A percentile compares a stretch with the other conserved stretches of the same genome.
phyloP scores from a whole-genome alignment of 2,888 invertebrate genomes.

The Eupelmus urozonus region DNA sequence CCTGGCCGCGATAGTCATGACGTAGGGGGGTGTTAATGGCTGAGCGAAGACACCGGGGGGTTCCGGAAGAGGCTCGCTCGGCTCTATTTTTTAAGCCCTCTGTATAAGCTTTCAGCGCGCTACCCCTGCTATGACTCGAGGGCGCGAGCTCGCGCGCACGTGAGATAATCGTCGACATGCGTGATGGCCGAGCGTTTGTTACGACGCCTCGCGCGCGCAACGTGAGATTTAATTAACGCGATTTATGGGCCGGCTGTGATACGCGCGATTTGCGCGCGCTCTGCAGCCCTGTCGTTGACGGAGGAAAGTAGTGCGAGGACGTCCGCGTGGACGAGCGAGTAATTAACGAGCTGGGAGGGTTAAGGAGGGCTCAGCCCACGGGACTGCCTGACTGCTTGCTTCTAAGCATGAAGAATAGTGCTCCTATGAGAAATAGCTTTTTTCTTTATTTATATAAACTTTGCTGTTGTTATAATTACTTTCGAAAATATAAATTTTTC shows the following conservation, averaged over 20 bases:
- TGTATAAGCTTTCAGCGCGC: background rate
- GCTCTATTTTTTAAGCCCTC: no score
- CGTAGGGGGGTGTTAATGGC: constrained; percentile 65
- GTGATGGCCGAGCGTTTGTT: constrained; percentile 73
- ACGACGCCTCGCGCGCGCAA: constrained; percentile 40
- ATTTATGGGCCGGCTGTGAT: constrained; percentile 65
- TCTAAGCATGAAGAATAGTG: no score
- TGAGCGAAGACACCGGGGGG: constrained; percentile 65
- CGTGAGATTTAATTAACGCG: constrained; percentile 70
- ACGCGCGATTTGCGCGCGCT: constrained; percentile 15
- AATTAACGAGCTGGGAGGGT: constrained; percentile 17
- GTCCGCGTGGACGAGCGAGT: background rate
- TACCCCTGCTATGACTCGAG: no score
- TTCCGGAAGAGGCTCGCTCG: constrained; percentile 64
- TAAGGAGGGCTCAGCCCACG: no score
- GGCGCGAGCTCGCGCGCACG: constrained; percentile 29
- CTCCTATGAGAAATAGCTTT: no score
- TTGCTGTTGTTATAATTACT: no score
- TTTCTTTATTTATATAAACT: background rate
- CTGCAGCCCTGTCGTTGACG: constrained; percentile 9
- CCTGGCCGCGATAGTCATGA: constrained; percentile 52
- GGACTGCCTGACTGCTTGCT: no score
- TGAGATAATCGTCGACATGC: constrained; percentile 73
- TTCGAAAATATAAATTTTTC: no score
- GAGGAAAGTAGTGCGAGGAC: background rate